Evolutionary conservation across 2,113 vertebrate genomes (phyloP).

Genomic region (Ammodytes marinus): DNA sequence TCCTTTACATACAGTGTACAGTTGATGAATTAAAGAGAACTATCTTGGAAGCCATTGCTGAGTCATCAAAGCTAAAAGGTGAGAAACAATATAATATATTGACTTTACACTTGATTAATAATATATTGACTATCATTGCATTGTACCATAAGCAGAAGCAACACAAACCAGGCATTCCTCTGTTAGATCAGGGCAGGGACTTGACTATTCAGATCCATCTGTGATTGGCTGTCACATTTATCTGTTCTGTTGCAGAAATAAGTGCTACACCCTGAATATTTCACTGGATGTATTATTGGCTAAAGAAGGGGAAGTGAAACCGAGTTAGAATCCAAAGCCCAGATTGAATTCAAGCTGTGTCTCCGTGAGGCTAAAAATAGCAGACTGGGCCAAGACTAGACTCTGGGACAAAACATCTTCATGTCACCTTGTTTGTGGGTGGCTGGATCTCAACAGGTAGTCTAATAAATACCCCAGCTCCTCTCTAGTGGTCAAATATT

Average conservation of each 20-base stretch:
- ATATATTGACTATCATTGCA: too few relatives aligned
- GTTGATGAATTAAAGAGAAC: not conserved
- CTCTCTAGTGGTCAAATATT: constrained; percentile 37
- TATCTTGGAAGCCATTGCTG: not conserved
- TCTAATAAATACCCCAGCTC: constrained; percentile 44
- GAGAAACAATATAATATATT: not conserved
- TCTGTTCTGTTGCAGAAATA: too few relatives aligned
- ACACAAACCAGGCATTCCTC: not conserved
- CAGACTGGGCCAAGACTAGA: constrained; percentile 9
- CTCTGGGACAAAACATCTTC: constrained; percentile 43
- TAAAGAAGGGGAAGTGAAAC: not conserved
- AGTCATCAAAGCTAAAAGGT: not conserved
- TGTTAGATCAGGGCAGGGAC: not conserved
- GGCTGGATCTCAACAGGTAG: constrained; percentile 34
- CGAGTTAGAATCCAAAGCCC: constrained; percentile 4
- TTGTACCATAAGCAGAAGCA: not conserved
- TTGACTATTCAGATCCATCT: too few relatives aligned
- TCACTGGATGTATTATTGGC: not conserved
- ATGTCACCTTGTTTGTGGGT: constrained; percentile 37
- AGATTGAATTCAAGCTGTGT: constrained; percentile 8
- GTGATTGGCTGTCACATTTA: too few relatives aligned
- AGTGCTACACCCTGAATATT: not conserved
- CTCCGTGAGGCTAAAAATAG: constrained; percentile 30
- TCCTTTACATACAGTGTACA: not conserved
- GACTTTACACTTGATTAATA: too few relatives aligned